phyloP scores from a whole-genome alignment of 1,140 invertebrate species.

The Temnothorax curvispinosus region DNA sequence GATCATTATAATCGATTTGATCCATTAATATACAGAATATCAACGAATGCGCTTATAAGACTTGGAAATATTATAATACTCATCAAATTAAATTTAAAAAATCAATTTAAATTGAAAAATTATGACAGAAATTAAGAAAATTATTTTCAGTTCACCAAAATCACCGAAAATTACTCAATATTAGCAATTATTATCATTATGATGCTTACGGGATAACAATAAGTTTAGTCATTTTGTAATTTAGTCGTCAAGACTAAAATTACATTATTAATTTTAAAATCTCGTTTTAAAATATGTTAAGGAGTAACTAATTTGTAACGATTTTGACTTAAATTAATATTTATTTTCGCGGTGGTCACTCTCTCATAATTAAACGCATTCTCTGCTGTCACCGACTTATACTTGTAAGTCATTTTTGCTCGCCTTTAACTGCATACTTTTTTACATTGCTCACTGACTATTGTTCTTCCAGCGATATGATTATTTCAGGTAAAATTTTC shows the following conservation, averaged over 20 bases:
- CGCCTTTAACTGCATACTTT: too few species aligned
- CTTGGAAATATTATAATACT: neutral
- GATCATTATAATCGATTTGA: neutral
- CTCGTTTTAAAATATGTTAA: neutral
- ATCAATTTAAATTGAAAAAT: neutral
- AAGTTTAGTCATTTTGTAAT: neutral
- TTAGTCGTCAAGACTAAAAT: neutral
- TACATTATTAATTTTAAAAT: conserved; percentile 1
- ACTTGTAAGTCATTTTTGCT: too few species aligned
- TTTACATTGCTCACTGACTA: too few species aligned
- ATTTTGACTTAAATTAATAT: too few species aligned
- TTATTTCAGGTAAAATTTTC: too few species aligned
- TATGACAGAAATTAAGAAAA: neutral
- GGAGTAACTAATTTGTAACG: too few species aligned
- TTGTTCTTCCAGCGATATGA: too few species aligned
- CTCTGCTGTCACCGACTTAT: too few species aligned
- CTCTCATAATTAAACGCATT: too few species aligned
- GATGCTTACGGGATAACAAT: neutral
- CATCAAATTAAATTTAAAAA: neutral
- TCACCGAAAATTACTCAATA: neutral
- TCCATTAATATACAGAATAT: neutral
- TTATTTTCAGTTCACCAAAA: neutral
- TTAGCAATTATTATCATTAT: neutral
- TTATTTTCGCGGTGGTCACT: too few species aligned
- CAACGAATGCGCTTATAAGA: neutral